phyloP scores from a whole-genome alignment of 2,113 vertebrate genomes.

The Burhinus bistriatus region DNA sequence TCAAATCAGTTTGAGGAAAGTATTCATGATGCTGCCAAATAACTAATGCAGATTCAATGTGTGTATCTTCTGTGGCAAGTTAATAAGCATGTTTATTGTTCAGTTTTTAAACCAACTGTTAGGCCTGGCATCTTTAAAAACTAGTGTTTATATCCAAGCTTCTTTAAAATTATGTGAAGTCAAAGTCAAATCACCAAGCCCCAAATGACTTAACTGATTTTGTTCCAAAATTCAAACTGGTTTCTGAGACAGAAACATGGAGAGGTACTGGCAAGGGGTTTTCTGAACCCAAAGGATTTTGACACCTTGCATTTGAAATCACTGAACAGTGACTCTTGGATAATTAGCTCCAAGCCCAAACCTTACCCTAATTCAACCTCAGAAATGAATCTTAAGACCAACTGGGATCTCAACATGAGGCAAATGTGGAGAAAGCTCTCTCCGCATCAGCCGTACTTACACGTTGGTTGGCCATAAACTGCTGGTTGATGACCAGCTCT shows the following conservation, averaged over 20 bases:
- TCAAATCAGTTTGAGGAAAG: conserved; percentile 11
- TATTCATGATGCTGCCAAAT: neutral
- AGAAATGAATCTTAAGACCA: neutral
- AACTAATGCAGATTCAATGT: neutral
- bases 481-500: neutral
- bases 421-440: neutral
- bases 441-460: neutral
- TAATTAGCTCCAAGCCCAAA: neutral
- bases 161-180: neutral
- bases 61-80: conserved; percentile 3
- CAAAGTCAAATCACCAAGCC: neutral
- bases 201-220: neutral
- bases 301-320: neutral
- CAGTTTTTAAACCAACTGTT: conserved; percentile 13
- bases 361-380: neutral
- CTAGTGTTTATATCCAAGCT: neutral
- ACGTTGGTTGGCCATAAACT: neutral
- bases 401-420: neutral
- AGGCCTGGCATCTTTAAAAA: conserved; percentile 12
- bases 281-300: neutral
- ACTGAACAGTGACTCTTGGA: neutral
- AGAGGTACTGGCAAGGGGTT: neutral
- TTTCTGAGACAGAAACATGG: neutral
- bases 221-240: neutral
- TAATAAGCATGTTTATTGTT: conserved; percentile 7